These are phyloP conservation scores for Hyles vespertilio DNA, from an alignment of 1,140 invertebrate species.

Conservation along the genomic window DNA sequence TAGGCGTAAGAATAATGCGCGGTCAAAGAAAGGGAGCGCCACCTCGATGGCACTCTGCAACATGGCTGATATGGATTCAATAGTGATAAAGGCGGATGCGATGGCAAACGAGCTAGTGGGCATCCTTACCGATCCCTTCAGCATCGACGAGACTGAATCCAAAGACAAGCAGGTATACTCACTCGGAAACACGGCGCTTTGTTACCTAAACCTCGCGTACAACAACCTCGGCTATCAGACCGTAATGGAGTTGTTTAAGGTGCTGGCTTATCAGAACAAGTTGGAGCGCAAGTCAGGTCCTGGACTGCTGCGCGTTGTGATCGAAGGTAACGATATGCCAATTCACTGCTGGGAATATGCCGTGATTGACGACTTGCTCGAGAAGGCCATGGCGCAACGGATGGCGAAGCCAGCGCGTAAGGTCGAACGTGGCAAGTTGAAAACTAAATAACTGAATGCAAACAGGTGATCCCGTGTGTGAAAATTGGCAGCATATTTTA, in stretches of 20 bases:
- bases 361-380: background rate
- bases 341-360: conserved; percentile 1
- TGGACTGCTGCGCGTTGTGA: conserved; percentile 19
- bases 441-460: background rate
- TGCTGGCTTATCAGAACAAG: conserved; percentile 18
- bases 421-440: background rate
- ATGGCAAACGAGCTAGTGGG: conserved; percentile 14
- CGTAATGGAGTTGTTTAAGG: conserved; percentile 12
- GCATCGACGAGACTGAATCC: background rate
- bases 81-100: conserved; percentile 5
- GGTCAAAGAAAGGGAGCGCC: background rate
- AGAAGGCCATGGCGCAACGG: background rate
- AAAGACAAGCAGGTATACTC: conserved; percentile 11
- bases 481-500: too few relatives aligned
- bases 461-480: too few relatives aligned
- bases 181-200: conserved; percentile 22
- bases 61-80: background rate
- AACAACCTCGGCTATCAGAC: conserved; percentile 19
- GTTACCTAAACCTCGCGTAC: conserved; percentile 25
- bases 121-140: conserved; percentile 15
- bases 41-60: too few relatives aligned
- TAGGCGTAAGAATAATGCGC: background rate
- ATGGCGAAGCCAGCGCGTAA: background rate
- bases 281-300: background rate
- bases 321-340: conserved; percentile 27